phyloP scores from a whole-genome alignment of 2,113 vertebrate species.

The Ia io region DNA sequence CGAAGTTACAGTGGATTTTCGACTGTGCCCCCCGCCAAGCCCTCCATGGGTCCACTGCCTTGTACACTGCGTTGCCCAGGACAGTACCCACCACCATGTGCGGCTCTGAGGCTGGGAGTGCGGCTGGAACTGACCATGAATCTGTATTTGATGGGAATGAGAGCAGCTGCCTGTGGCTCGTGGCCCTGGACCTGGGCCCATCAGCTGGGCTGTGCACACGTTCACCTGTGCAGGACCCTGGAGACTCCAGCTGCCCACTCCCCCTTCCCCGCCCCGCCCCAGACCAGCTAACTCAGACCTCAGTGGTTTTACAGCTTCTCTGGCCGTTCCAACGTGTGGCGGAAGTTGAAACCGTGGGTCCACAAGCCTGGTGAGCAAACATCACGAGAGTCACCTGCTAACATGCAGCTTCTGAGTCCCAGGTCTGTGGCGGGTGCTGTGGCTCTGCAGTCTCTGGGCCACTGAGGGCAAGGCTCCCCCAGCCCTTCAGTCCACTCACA shows the following conservation, averaged over 20 bases:
- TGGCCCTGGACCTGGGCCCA: neutral
- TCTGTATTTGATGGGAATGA: neutral
- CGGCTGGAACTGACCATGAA: too few relatives aligned
- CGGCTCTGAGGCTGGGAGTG: neutral
- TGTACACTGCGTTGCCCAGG: too few relatives aligned
- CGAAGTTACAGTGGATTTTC: neutral
- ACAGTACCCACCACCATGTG: neutral
- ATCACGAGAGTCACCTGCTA: fast-evolving
- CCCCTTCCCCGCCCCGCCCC: neutral
- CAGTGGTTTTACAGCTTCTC: neutral
- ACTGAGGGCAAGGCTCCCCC: neutral
- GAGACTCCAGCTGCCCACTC: neutral
- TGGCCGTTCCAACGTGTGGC: neutral
- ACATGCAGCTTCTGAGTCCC: neutral
- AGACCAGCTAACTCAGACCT: neutral
- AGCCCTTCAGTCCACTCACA: neutral
- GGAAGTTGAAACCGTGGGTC: neutral
- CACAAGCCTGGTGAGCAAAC: neutral
- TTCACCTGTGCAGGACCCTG: neutral
- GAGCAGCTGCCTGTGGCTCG: neutral
- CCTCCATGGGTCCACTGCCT: neutral
- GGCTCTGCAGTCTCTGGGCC: neutral
- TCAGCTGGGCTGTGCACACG: too few relatives aligned
- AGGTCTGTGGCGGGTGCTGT: neutral
- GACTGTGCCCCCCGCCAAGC: too few relatives aligned